Conservation (phyloP, 2,113 vertebrate genomes). For the Centrocercus urophasianus region DNA sequence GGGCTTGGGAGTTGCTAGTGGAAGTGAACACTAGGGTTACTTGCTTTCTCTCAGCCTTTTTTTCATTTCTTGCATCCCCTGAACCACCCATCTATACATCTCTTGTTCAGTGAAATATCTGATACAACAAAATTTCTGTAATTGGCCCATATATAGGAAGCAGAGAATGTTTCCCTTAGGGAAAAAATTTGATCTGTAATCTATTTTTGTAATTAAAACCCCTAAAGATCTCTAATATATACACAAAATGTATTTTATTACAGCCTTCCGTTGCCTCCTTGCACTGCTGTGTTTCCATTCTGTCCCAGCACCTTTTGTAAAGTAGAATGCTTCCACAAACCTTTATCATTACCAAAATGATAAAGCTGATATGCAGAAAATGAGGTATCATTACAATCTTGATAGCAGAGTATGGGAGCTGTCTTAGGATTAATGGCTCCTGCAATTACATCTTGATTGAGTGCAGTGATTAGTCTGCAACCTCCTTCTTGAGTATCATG, state of each 20-base stretch:
- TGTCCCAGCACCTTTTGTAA: neutral
- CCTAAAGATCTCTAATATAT: neutral
- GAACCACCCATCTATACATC: neutral
- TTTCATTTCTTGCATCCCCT: neutral
- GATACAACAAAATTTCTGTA: neutral
- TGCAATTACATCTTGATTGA: conserved; percentile 36
- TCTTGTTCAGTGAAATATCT: neutral
- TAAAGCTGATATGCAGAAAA: conserved; percentile 40
- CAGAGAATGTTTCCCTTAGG: neutral
- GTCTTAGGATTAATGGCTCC: neutral
- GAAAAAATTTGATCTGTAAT: neutral
- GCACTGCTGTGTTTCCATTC: neutral
- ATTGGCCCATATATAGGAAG: neutral
- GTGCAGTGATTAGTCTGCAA: neutral
- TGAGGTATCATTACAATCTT: neutral
- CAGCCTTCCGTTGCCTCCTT: neutral
- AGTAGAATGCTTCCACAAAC: neutral
- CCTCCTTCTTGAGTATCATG: neutral
- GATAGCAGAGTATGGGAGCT: neutral
- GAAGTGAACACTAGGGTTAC: neutral
- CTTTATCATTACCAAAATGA: conserved; percentile 21
- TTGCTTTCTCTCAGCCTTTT: neutral
- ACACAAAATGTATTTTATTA: neutral
- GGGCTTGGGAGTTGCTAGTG: neutral
- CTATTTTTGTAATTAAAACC: neutral